Evolutionary conservation across 23 tunicate genomes (phyloP), one percentile per base, ranked within the genome.

Genomic region (Trididemnum clinides): DNA sequence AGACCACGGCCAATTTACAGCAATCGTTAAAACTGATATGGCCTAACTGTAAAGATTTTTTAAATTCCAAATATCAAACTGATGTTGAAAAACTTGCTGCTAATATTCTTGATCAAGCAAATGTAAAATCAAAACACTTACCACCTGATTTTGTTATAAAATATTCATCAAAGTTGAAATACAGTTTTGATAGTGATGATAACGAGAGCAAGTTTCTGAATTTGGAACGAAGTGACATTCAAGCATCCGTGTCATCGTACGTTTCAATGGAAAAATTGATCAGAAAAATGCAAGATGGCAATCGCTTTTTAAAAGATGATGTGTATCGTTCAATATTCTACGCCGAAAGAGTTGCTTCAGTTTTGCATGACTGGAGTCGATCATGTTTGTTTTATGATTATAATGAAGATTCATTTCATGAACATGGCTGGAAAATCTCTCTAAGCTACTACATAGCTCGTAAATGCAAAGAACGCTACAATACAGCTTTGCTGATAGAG

Each of bases 301-400:
- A n/a, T n/a, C n/a, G n/a, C n/a, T 74, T 74, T 74, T 39, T 74
- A 28, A 5, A 21, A 4, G 84, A 79, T 6, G 25, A 54, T 7
- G 28, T 22, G 25, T 37, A 51, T 31, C 35, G 20, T 5, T 2
- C 35, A 1, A 18, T 79, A 1, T 79, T 79, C 29, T 79, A 26
- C 25, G 84, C 70, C 15, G 70, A 79, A 57, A 54, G 84, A 36
- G 15, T 79, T 22, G 84, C 82, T 38, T 76, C 82, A 6, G 39
- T 76, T 10, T 39, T 76, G 28, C 82, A 76, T 39, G 18, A 15
- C 26, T 54, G 38, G 37, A 79, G 84, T 79, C 34, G 69, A 4
- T 10, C 25, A 2, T 5, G 25, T 28, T 20, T 79, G 2, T 79
- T 22, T 36, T 6, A 72, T 20, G 70, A 79, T 7, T 2, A 27